Evolutionary conservation across 35 echinoderm and acorn worm genomes (phyloP), one percentile per base, ranked within the genome.

Genomic region (Stichopus chloronotus): DNA sequence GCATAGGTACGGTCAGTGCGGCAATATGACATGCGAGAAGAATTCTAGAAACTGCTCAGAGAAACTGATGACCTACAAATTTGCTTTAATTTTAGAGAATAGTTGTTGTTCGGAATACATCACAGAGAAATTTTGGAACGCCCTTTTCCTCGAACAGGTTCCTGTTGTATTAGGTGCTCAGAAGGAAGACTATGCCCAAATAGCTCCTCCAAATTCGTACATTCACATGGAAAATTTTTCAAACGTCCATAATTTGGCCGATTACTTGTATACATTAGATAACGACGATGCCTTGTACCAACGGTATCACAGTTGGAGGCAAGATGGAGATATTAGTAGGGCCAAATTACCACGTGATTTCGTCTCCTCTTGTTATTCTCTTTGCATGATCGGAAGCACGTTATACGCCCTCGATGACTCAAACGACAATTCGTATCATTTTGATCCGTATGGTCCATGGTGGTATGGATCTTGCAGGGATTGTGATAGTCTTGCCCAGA

Each of bases 91-190:
- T 53, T 87, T 95, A 19, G 94, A 88, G 72, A 95, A 95, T 24
- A 81, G 91, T 59, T 92, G 91, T 12, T 95, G 94, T 61, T 13
- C 93, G 6, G 94, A 93, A 78, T 91, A 86, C 24, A 93, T 95
- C 10, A 93, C 92, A 8, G 84, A 89, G 5, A 91, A 93, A n/a
- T 95, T 95, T 59, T 95, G 94, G 94, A 84, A 93, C 5, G 52
- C 94, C 25, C 61, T 95, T 25, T 24, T 16, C 14, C 63, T 74
- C 77, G 25, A 78, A 53, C 78, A 87, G 21, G 92, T 95, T 7
- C 94, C 94, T 25, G 82, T 95, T 1, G 90, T 93, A 6, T 95
- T 93, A 52, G 94, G 94, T 11, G 92, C 68, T 71, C 53, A 24
- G 4, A 93, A 21, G 25, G 53, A 82, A 13, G 94, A 93, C 7